Percentiles rank a stretch among this genome's conserved stretches.
phyloP scores from a whole-genome alignment of 23 tunicate species.

The Ciona savignyi region DNA sequence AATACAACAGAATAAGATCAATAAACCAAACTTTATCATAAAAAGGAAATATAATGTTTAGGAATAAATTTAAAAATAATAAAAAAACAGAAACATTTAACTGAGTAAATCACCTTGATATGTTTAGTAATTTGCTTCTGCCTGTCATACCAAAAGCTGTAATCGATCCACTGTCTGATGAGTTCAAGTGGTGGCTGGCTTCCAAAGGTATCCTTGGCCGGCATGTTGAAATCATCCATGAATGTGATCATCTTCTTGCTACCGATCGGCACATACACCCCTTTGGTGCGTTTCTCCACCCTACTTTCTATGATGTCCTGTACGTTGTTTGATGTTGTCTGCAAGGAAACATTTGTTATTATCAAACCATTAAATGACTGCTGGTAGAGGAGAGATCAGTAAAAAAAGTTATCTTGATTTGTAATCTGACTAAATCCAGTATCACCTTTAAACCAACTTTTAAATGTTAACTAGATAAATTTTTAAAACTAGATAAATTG shows the following conservation, averaged over 20 bases:
- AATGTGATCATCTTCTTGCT: slow-evolving; percentile 84
- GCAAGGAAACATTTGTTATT: too few species aligned
- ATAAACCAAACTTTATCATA: background rate
- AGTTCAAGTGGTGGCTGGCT: slow-evolving; percentile 93
- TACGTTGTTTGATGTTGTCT: slow-evolving; percentile 95
- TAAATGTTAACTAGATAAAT: too few species aligned
- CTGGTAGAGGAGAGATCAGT: too few species aligned
- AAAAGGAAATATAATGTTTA: too few species aligned
- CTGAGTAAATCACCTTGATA: slow-evolving; percentile 62
- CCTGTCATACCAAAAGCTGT: slow-evolving; percentile 96
- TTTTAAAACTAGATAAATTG: too few species aligned
- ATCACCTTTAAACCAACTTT: too few species aligned
- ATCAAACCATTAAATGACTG: too few species aligned
- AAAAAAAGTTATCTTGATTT: too few species aligned
- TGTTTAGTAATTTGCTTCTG: slow-evolving; percentile 73
- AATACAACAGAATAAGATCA: too few species aligned
- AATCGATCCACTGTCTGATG: slow-evolving; percentile 85
- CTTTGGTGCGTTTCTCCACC: slow-evolving; percentile 89
- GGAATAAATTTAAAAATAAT: too few species aligned
- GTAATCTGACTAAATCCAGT: too few species aligned
- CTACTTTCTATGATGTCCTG: slow-evolving; percentile 87
- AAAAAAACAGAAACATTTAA: too few species aligned
- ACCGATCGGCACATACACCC: slow-evolving; percentile 82
- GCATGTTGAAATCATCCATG: slow-evolving; percentile 99
- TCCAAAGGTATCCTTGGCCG: slow-evolving; percentile 91